Percentiles rank a stretch among this genome's conserved stretches.
Evolutionary conservation across 2,797 vertebrate genomes (phyloP).

Genomic region (Spatula versicolor): DNA sequence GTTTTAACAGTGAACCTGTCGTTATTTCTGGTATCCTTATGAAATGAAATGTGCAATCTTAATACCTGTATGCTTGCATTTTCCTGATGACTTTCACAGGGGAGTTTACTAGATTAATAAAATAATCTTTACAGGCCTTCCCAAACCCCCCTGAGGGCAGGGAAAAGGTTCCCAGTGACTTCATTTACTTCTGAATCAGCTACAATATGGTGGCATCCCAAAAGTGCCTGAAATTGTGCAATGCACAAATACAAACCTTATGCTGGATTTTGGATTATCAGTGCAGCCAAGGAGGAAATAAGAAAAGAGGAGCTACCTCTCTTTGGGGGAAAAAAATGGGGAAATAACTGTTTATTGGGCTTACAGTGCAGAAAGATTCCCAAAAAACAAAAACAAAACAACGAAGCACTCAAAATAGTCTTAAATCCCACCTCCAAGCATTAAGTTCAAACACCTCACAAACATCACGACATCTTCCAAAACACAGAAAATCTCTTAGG

Average conservation of each 20-base stretch:
- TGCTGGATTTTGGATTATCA: background rate
- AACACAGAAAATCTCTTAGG: constrained; percentile 62
- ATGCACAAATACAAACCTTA: background rate
- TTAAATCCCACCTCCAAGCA: background rate
- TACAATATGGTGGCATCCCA: background rate
- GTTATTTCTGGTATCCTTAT: background rate
- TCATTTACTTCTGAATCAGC: background rate
- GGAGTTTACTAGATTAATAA: background rate
- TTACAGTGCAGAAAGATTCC: background rate
- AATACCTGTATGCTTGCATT: background rate
- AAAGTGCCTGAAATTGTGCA: background rate
- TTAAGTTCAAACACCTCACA: constrained; percentile 33
- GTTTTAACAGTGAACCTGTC: background rate
- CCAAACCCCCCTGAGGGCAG: background rate
- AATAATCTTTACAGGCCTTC: background rate
- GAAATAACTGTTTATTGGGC: background rate
- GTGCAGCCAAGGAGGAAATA: background rate
- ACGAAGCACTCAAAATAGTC: background rate
- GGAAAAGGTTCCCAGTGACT: background rate
- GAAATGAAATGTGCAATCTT: background rate
- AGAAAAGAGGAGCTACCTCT: background rate
- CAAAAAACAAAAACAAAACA: background rate
- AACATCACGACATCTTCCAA: constrained; percentile 26
- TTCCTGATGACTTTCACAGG: background rate
- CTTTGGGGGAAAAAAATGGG: background rate